These are phyloP conservation scores for Microctonus hyperodae DNA, from an alignment of 2,888 invertebrate species.

Conservation along the genomic window DNA sequence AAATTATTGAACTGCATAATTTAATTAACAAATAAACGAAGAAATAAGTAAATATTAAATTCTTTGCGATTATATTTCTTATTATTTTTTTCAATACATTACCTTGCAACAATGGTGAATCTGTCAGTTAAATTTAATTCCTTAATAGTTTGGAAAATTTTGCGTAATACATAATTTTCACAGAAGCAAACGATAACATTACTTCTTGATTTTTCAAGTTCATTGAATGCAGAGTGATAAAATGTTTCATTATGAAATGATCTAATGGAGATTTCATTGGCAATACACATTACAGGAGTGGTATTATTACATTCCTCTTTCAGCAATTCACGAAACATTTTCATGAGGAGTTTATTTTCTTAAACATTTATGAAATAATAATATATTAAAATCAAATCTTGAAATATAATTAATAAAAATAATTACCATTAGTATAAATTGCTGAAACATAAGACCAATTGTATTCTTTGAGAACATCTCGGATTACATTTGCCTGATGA, in stretches of 20 bases:
- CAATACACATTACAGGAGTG: too few relatives aligned
- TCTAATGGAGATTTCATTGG: neutral
- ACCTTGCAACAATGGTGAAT: conserved; percentile 76
- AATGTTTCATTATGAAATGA: conserved; percentile 66
- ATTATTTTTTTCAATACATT: too few relatives aligned
- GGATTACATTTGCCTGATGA: conserved; percentile 78
- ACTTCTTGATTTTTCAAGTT: conserved; percentile 66
- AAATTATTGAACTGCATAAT: too few relatives aligned
- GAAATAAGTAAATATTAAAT: too few relatives aligned
- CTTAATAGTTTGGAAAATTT: conserved; percentile 70
- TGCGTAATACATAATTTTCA: conserved; percentile 76
- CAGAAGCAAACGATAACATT: conserved; percentile 80
- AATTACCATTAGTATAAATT: conserved; percentile 77
- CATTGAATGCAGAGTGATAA: conserved; percentile 67
- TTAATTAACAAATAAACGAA: too few relatives aligned
- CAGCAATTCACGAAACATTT: too few relatives aligned
- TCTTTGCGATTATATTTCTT: too few relatives aligned
- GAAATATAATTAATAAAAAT: conserved; percentile 1
- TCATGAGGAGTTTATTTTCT: too few relatives aligned
- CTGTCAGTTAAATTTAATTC: conserved; percentile 67
- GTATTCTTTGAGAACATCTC: conserved; percentile 72
- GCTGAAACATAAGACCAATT: conserved; percentile 84
- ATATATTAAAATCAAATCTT: too few relatives aligned
- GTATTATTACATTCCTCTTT: too few relatives aligned
- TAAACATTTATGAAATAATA: too few relatives aligned